These are phyloP conservation scores for Ctenomys sociabilis DNA, from an alignment of 2,113 vertebrate species.

Conservation along the genomic window DNA sequence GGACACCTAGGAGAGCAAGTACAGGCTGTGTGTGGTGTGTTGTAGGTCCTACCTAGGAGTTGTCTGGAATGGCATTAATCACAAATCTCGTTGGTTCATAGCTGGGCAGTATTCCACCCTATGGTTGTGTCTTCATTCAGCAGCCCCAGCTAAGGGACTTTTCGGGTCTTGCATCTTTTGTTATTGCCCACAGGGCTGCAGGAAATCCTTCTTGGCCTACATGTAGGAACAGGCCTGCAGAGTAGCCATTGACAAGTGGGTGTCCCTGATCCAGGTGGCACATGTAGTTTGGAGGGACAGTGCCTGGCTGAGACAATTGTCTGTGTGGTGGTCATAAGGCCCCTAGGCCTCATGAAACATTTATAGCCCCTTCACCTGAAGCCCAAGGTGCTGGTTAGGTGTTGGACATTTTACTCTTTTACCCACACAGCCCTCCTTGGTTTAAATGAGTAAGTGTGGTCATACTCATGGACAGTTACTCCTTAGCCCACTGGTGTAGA, in stretches of 20 bases:
- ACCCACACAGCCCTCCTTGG: too few relatives aligned
- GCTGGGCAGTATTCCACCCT: not conserved
- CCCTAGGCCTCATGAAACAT: not conserved
- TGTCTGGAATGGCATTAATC: not conserved
- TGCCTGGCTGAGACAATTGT: not conserved
- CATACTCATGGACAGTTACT: too few relatives aligned
- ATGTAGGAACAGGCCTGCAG: not conserved
- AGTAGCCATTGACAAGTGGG: not conserved
- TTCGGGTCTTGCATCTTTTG: not conserved
- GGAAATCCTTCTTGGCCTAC: not conserved
- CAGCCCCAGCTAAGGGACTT: not conserved
- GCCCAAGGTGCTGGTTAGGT: not conserved
- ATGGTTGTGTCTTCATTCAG: not conserved
- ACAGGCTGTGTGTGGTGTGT: not conserved
- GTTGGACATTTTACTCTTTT: too few relatives aligned
- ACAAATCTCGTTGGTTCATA: not conserved
- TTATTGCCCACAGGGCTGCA: not conserved
- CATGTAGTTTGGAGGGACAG: not conserved
- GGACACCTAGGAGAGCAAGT: accelerated
- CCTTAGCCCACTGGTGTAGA: too few relatives aligned
- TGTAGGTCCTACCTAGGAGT: not conserved
- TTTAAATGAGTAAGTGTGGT: too few relatives aligned
- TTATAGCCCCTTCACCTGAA: not conserved
- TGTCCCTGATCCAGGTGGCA: not conserved
- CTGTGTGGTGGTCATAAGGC: not conserved